Evolutionary conservation across 2,888 invertebrate species (phyloP).

Genomic region (Odontocolon sp.): DNA sequence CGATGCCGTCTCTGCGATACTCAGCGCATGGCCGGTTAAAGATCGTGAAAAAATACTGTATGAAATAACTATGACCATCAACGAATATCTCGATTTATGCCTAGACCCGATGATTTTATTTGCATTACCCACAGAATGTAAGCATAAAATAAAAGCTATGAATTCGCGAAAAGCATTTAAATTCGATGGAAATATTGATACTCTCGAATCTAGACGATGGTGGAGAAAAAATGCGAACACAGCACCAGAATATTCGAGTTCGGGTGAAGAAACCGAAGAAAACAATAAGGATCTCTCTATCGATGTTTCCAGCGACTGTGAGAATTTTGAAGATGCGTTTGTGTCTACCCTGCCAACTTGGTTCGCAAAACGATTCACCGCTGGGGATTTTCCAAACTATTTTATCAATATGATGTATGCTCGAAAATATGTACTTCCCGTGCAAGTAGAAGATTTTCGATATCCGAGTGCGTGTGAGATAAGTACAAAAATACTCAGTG

Average conservation of each 20-base stretch:
- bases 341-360: constrained; percentile 79
- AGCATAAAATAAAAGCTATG: constrained; percentile 34
- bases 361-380: constrained; percentile 85
- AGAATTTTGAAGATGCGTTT: no score
- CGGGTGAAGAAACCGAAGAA: constrained; percentile 57
- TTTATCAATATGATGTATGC: constrained; percentile 87
- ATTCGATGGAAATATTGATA: constrained; percentile 66
- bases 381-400: constrained; percentile 84
- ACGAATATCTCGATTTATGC: constrained; percentile 84
- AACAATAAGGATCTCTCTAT: constrained; percentile 29
- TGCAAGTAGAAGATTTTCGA: constrained; percentile 88
- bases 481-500: constrained; percentile 82
- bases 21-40: constrained; percentile 84
- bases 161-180: constrained; percentile 62
- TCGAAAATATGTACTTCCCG: constrained; percentile 85
- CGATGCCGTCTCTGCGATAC: constrained; percentile 86
- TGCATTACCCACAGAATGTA: constrained; percentile 70
- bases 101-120: constrained; percentile 85
- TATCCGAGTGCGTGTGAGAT: constrained; percentile 84
- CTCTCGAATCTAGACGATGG: constrained; percentile 47
- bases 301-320: constrained; percentile 49
- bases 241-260: no score
- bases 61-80: constrained; percentile 85
- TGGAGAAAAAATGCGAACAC: no score
- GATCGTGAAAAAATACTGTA: constrained; percentile 82